Conservation (phyloP, 2,888 invertebrate species). For the Actias luna region DNA sequence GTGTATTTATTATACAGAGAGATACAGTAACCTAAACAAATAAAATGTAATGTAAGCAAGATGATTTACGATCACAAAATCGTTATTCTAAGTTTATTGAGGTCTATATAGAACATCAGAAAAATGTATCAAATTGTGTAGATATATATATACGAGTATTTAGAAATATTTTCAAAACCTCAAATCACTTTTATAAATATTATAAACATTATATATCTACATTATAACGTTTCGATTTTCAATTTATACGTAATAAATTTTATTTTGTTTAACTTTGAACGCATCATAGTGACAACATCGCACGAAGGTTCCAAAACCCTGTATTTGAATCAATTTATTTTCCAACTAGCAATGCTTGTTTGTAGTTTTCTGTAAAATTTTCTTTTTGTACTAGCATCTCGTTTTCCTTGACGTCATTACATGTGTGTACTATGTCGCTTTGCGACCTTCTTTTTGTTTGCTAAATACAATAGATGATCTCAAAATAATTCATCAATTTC, state of each 20-base stretch:
- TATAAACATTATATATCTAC: too few relatives aligned
- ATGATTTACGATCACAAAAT: neutral
- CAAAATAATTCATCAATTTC: conserved; percentile 18
- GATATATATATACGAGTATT: neutral
- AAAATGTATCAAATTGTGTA: neutral
- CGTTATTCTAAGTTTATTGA: neutral
- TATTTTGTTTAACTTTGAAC: neutral
- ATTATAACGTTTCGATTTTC: neutral
- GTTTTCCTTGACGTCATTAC: conserved; percentile 7
- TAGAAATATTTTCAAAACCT: too few relatives aligned
- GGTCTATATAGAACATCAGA: neutral
- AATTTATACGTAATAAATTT: neutral
- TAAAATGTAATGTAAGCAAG: neutral
- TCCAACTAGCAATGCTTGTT: neutral
- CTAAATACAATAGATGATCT: conserved; percentile 21
- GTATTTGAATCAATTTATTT: neutral
- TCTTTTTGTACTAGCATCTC: neutral
- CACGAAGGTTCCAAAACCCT: neutral
- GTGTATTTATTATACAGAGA: too few relatives aligned
- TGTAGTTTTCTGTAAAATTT: neutral
- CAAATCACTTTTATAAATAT: too few relatives aligned
- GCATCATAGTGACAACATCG: neutral
- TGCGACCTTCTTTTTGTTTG: conserved; percentile 22
- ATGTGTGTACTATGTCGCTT: conserved; percentile 2
- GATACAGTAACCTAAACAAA: neutral